Percentiles rank a stretch among this genome's conserved stretches.
phyloP scores from a whole-genome alignment of 1,140 invertebrate genomes.

The Drosophila nikananu region DNA sequence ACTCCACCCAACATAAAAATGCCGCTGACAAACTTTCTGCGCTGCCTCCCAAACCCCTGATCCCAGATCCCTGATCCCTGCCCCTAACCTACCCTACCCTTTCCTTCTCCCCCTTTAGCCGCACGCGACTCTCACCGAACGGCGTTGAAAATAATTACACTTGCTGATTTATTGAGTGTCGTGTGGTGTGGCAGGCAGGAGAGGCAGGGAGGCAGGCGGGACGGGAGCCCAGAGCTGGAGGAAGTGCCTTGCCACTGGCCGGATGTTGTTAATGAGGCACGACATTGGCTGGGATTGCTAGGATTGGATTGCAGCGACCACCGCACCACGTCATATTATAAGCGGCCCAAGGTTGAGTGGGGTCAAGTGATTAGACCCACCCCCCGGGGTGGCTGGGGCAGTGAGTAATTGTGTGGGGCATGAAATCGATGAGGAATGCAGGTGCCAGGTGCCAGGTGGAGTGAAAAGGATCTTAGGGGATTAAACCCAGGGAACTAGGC shows the following conservation, averaged over 20 bases:
- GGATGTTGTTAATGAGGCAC: constrained; percentile 76
- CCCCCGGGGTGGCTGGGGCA: neutral
- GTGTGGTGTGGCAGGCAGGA: constrained; percentile 37
- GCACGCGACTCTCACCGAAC: constrained; percentile 49
- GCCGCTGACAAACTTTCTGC: constrained; percentile 27
- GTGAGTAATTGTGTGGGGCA: constrained; percentile 27
- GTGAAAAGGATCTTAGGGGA: neutral
- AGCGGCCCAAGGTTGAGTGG: constrained; percentile 42
- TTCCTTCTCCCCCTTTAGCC: no score
- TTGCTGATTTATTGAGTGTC: constrained; percentile 81
- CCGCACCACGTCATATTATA: constrained; percentile 56
- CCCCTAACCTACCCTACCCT: neutral
- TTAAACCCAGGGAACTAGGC: neutral
- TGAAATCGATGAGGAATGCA: constrained; percentile 10
- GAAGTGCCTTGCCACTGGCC: constrained; percentile 35
- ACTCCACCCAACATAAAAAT: constrained; percentile 30
- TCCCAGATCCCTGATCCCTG: neutral
- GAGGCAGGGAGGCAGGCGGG: neutral
- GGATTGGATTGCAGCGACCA: constrained; percentile 60
- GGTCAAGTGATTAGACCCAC: constrained; percentile 48
- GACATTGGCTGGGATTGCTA: constrained; percentile 60
- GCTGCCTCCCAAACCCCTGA: neutral
- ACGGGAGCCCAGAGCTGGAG: neutral
- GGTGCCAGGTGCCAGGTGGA: neutral
- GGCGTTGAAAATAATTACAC: constrained; percentile 81